A percentile compares a stretch with the other conserved stretches of the same genome.
Conservation (phyloP, 2,888 invertebrate species). For the Therioaphis trifolii region DNA sequence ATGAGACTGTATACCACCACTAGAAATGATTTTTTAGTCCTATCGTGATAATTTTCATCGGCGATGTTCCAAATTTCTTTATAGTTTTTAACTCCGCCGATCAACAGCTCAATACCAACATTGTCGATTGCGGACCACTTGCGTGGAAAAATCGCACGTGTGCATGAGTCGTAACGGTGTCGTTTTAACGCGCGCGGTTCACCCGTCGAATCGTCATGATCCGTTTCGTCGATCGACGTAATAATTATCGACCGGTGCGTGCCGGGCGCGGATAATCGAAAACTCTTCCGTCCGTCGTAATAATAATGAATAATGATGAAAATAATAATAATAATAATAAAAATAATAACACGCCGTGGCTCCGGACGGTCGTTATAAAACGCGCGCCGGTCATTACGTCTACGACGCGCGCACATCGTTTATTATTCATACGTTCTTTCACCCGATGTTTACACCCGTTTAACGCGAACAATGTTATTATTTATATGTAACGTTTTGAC, state of each 20-base stretch:
- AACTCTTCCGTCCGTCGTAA: neutral
- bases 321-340: neutral
- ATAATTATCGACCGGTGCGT: conserved; percentile 17
- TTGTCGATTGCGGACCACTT: too few relatives aligned
- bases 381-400: neutral
- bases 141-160: too few relatives aligned
- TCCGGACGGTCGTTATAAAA: neutral
- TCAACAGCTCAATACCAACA: too few relatives aligned
- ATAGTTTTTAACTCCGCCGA: too few relatives aligned
- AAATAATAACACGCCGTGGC: neutral
- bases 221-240: conserved; percentile 45
- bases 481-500: too few relatives aligned
- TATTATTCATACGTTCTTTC: neutral
- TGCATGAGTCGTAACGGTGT: too few relatives aligned
- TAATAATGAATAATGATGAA: neutral
- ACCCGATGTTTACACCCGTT: neutral
- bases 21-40: too few relatives aligned
- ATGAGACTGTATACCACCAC: too few relatives aligned
- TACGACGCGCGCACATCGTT: neutral
- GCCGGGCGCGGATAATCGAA: conserved; percentile 18
- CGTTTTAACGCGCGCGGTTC: neutral
- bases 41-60: too few relatives aligned
- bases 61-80: too few relatives aligned
- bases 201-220: conserved; percentile 53
- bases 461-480: neutral